phyloP scores from a whole-genome alignment of 2,113 vertebrate genomes.

The Melanocharis versteri region DNA sequence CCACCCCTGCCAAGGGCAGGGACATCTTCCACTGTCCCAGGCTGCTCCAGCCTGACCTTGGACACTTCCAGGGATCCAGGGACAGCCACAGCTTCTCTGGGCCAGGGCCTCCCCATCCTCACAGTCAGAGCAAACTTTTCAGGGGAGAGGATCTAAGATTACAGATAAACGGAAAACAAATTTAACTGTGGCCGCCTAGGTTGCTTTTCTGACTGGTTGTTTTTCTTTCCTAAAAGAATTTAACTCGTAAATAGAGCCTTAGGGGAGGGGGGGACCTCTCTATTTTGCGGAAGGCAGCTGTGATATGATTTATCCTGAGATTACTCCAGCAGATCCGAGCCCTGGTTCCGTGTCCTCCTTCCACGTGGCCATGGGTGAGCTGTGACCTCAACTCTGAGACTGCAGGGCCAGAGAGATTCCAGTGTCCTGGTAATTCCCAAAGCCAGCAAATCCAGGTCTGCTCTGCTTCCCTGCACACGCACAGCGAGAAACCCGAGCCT shows the following conservation, averaged over 20 bases:
- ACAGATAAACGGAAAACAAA: neutral
- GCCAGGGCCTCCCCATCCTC: neutral
- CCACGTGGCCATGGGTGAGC: neutral
- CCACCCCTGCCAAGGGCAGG: neutral
- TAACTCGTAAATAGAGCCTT: neutral
- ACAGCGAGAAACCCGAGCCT: neutral
- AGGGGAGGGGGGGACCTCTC: rapidly evolving
- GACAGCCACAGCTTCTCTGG: neutral
- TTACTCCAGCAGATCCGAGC: neutral
- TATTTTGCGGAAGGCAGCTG: neutral
- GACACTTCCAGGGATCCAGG: neutral
- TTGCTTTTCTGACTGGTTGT: neutral
- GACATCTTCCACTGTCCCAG: neutral
- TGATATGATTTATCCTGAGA: neutral
- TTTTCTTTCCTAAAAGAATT: neutral
- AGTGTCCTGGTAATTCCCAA: neutral
- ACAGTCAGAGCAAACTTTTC: neutral
- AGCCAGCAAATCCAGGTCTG: neutral
- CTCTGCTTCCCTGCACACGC: neutral
- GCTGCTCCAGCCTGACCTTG: neutral
- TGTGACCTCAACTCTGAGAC: neutral
- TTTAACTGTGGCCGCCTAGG: neutral
- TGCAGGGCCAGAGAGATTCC: rapidly evolving
- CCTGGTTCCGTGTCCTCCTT: neutral
- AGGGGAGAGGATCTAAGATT: neutral